phyloP scores from a whole-genome alignment of 2,888 invertebrate species.

The Ochlodes sylvanus region DNA sequence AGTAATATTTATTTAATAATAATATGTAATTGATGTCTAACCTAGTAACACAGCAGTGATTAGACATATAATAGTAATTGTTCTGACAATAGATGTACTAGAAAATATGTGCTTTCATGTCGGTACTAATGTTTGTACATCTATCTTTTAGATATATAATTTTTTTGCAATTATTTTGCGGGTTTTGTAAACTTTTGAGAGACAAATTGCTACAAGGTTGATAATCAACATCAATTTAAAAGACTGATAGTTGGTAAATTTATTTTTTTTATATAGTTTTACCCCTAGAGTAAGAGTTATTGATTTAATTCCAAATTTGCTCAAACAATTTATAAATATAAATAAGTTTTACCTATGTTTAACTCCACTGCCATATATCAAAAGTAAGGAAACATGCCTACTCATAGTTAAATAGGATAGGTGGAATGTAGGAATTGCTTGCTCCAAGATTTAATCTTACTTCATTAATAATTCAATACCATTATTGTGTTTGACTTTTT shows the following conservation, averaged over 20 bases:
- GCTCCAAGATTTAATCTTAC: conserved; percentile 31
- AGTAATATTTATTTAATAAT: too few species aligned
- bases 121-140: conserved; percentile 38
- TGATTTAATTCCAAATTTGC: conserved; percentile 81
- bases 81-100: conserved; percentile 70
- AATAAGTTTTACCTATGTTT: conserved; percentile 59
- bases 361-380: conserved; percentile 61
- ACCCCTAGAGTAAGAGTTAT: conserved; percentile 81
- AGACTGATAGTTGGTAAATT: conserved; percentile 85
- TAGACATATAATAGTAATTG: conserved; percentile 44
- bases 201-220: conserved; percentile 78
- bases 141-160: conserved; percentile 40
- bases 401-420: conserved; percentile 45
- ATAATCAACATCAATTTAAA: conserved; percentile 85
- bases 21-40: background rate
- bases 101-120: conserved; percentile 47
- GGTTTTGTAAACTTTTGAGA: conserved; percentile 83
- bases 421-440: conserved; percentile 51
- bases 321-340: conserved; percentile 66
- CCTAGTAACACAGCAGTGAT: background rate
- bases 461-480: conserved; percentile 2
- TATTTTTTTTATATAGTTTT: conserved; percentile 83
- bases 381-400: conserved; percentile 41
- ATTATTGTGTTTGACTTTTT: background rate
- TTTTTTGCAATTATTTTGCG: conserved; percentile 43